Evolutionary conservation across 2,888 invertebrate genomes (phyloP).

Genomic region (Tupiocoris notatus): DNA sequence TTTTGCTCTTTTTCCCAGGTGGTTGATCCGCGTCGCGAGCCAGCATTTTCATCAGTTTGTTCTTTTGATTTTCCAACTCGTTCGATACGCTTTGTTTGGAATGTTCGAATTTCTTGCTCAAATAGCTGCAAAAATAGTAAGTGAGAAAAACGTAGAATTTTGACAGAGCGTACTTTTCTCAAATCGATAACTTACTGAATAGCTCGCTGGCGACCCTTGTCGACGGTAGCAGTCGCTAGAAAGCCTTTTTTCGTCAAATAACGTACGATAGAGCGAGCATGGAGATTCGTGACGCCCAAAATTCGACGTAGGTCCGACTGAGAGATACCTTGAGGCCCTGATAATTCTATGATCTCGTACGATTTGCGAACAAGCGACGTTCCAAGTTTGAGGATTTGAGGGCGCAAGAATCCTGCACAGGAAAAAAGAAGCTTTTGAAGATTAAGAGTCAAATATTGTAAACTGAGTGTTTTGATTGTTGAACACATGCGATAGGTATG

Average conservation of each 20-base stretch:
- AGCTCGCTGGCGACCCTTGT: conserved; percentile 59
- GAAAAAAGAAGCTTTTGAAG: conserved; percentile 8
- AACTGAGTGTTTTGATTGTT: background rate
- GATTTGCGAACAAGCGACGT: conserved; percentile 58
- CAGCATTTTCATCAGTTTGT: conserved; percentile 39
- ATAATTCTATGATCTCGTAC: conserved; percentile 56
- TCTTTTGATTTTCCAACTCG: conserved; percentile 41
- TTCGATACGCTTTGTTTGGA: conserved; percentile 47
- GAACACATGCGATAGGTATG: too few relatives aligned
- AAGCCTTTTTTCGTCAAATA: conserved; percentile 55
- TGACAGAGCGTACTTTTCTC: too few relatives aligned
- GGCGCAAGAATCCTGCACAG: conserved; percentile 19
- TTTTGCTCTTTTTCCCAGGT: conserved; percentile 30
- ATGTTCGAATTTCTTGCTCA: conserved; percentile 42
- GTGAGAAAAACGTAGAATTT: too few relatives aligned
- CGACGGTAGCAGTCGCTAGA: conserved; percentile 58
- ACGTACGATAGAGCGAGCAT: conserved; percentile 57
- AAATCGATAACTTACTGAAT: conserved; percentile 7
- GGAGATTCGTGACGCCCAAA: conserved; percentile 56
- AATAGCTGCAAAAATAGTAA: conserved; percentile 41
- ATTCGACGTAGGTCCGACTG: conserved; percentile 55
- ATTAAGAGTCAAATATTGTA: background rate
- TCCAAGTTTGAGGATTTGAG: conserved; percentile 49
- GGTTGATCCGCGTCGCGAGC: background rate
- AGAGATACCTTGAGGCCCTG: conserved; percentile 59